Conservation (phyloP, 2,888 invertebrate species). For the Lampropteryx suffumata region DNA sequence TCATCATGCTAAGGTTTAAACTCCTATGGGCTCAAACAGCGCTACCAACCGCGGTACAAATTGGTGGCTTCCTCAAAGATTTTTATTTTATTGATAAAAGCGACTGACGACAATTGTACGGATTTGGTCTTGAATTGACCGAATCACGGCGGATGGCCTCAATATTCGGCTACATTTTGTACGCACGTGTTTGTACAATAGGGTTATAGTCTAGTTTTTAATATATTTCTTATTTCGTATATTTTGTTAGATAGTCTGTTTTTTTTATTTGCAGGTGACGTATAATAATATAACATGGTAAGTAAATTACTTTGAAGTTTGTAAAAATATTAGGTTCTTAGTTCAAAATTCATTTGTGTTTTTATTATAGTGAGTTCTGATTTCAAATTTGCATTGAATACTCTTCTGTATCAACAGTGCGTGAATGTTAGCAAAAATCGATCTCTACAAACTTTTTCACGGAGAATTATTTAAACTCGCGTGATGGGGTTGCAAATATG, state of each 20-base stretch:
- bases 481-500: constrained; percentile 46
- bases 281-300: no score
- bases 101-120: constrained; percentile 72
- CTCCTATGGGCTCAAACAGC: constrained; percentile 22
- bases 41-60: constrained; percentile 47
- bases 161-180: constrained; percentile 33
- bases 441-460: constrained; percentile 9
- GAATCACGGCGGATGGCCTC: constrained; percentile 51
- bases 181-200: constrained; percentile 8
- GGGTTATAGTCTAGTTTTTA: no score
- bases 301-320: no score
- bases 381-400: no score
- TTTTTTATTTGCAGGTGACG: no score
- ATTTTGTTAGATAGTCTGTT: no score
- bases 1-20: constrained; percentile 32
- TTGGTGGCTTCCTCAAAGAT: constrained; percentile 76
- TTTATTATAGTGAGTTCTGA: no score
- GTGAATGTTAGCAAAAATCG: constrained; percentile 6
- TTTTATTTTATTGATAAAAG: constrained; percentile 80
- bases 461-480: constrained; percentile 28
- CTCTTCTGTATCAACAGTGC: background rate
- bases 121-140: constrained; percentile 72
- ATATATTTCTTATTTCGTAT: constrained; percentile 9
- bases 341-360: background rate
- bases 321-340: no score